Percentiles rank a stretch among this genome's conserved stretches.
Conservation (phyloP, 2,888 invertebrate genomes). For the Celastrina argiolus region DNA sequence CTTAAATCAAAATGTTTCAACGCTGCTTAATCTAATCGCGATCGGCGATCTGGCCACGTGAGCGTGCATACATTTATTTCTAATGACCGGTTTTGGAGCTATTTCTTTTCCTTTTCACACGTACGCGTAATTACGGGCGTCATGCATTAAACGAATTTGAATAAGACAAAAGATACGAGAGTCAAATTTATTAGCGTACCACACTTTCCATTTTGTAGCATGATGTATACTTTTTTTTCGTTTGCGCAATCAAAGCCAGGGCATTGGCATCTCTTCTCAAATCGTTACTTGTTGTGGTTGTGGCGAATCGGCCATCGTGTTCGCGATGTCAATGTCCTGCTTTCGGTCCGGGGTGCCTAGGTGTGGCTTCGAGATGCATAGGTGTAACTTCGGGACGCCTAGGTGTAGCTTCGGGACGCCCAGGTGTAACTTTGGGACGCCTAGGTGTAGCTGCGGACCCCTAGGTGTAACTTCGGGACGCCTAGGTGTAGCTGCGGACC, state of each 20-base stretch:
- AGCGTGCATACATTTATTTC: slow-evolving; percentile 72
- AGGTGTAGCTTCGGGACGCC: no score
- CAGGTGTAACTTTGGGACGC: no score
- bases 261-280: slow-evolving; percentile 88
- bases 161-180: slow-evolving; percentile 68
- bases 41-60: slow-evolving; percentile 68
- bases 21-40: slow-evolving; percentile 73
- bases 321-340: slow-evolving; percentile 83
- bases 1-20: slow-evolving; percentile 77
- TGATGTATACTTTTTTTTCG: slow-evolving; percentile 72
- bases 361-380: no score
- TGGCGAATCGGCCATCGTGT: slow-evolving; percentile 76
- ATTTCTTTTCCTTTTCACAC: slow-evolving; percentile 74
- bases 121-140: slow-evolving; percentile 70
- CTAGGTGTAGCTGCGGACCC: no score
- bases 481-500: no score
- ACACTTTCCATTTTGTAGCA: slow-evolving; percentile 74
- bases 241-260: slow-evolving; percentile 86
- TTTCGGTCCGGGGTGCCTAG: slow-evolving; percentile 50
- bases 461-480: no score
- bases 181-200: slow-evolving; percentile 65
- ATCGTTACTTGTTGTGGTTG: slow-evolving; percentile 75
- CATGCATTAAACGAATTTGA: slow-evolving; percentile 71
- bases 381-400: no score
- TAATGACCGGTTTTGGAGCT: slow-evolving; percentile 72